These are phyloP conservation scores for Drosophila gaucha DNA, from an alignment of 2,888 invertebrate species.

Conservation along the genomic window DNA sequence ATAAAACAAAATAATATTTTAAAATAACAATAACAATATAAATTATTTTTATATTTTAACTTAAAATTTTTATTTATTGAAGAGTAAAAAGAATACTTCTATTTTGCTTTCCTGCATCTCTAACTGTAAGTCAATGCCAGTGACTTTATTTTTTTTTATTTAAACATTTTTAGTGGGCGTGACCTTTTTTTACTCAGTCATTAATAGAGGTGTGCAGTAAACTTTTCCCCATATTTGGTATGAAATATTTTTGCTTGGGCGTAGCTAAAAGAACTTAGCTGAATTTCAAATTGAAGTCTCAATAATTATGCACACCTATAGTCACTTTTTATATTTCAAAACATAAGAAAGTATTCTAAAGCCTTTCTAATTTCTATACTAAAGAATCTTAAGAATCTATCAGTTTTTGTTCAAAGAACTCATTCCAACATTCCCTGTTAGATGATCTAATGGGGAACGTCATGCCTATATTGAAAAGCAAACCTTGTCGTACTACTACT, in stretches of 20 bases:
- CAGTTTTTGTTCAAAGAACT: not conserved
- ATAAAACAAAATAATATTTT: no score
- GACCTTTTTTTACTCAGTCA: not conserved
- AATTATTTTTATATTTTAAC: no score
- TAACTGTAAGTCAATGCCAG: not conserved
- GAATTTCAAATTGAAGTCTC: no score
- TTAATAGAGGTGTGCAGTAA: not conserved
- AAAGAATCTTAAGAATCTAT: no score
- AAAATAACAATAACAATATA: no score
- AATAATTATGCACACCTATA: not conserved
- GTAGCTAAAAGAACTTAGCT: conserved; percentile 1
- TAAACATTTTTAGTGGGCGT: not conserved
- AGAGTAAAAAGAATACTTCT: no score
- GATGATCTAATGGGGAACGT: conserved; percentile 26
- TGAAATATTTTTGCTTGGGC: not conserved
- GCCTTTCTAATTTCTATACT: not conserved
- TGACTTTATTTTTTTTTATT: not conserved
- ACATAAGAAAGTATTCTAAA: not conserved
- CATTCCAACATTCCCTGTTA: not conserved
- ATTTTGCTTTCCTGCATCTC: not conserved
- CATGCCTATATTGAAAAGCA: conserved; percentile 23
- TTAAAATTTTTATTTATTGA: no score
- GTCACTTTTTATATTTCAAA: not conserved
- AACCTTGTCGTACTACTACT: conserved; percentile 7
- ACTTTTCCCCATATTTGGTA: not conserved